Conservation (phyloP, 2,797 vertebrate species). For the Scolopax bukidnonensis region DNA sequence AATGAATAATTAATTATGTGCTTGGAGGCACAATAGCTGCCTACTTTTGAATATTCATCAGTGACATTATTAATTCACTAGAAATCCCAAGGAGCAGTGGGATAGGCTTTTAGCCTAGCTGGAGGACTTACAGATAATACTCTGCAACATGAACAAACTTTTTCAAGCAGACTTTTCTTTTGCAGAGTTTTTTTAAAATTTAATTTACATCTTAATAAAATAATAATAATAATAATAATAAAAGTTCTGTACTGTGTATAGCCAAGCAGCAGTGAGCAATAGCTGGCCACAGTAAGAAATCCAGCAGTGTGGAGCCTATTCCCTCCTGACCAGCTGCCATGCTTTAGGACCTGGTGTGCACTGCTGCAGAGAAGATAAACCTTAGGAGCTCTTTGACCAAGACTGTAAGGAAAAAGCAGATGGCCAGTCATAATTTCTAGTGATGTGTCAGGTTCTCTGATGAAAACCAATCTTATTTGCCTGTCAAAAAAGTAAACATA, state of each 20-base stretch:
- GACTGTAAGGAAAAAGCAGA: not conserved
- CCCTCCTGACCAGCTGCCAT: not conserved
- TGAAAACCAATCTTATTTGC: not conserved
- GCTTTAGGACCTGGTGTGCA: not conserved
- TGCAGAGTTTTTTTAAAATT: constrained; percentile 60
- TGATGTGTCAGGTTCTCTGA: not conserved
- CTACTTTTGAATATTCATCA: constrained; percentile 89
- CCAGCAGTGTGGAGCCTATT: not conserved
- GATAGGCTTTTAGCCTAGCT: constrained; percentile 83
- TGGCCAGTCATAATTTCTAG: not conserved
- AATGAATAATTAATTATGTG: constrained; percentile 90
- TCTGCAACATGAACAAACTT: constrained; percentile 76
- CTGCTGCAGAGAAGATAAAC: not conserved
- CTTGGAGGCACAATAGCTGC: constrained; percentile 88
- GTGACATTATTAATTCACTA: constrained; percentile 88
- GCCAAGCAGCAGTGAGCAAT: not conserved
- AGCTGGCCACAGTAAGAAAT: not conserved
- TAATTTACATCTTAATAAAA: constrained; percentile 75
- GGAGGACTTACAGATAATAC: constrained; percentile 83
- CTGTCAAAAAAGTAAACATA: not conserved
- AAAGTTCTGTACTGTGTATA: not conserved
- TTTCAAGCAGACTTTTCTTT: constrained; percentile 76
- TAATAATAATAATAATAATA: constrained; percentile 31
- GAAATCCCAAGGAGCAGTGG: constrained; percentile 81
- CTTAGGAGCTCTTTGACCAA: not conserved